Evolutionary conservation across 2,888 invertebrate genomes (phyloP), one percentile per base, ranked within the genome.

Genomic region (Sarcophaga variegata): DNA sequence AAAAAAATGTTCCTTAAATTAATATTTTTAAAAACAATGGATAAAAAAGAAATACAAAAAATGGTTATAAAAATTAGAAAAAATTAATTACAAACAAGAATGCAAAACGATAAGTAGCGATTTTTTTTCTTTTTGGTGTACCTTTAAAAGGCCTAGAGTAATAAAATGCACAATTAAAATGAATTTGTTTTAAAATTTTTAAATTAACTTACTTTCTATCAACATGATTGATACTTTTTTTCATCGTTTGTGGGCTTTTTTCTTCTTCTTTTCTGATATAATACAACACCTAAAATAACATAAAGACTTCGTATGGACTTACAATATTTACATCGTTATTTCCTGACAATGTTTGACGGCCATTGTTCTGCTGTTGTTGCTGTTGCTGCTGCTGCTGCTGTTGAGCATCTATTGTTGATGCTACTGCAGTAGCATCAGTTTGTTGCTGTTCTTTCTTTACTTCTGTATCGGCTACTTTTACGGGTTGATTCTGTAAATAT

Each of bases 401-500:
- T 54, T 69, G 76, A 37, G 67, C 54, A 47, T 80, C 82, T 82
- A 70, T 76, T 88, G 83, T 67, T 88, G 88, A 70, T 85, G 89
- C 64, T 87, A 80, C 70, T 88, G 88, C 66, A 87, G 89, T 67
- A 88, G 89, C 80, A 76, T 82, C 83, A 76, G 83, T 77, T 81
- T 80, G 86, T 49, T 84, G 81, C 49, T 86, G 86, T 75, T 88
- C 84, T 49, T 81, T 84, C 27, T 88, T 88, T 81, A 88, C 74
- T 66, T 85, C 85, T 25, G 59, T 84, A 69, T 88, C 89, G 22
- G 83, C 87, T 47, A 91, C 90, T 90, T 93, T 93, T 88, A 93
- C 91, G 85, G 92, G 91, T 89, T 93, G 93, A 89, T 92, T 93
- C 93, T 93, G 90, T 87, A 91, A 89, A 86, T 63, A 78, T 72